Evolutionary conservation across 2,797 vertebrate species (phyloP), one percentile per base, ranked within the genome.

Genomic region (Crocodylus rhombifer): DNA sequence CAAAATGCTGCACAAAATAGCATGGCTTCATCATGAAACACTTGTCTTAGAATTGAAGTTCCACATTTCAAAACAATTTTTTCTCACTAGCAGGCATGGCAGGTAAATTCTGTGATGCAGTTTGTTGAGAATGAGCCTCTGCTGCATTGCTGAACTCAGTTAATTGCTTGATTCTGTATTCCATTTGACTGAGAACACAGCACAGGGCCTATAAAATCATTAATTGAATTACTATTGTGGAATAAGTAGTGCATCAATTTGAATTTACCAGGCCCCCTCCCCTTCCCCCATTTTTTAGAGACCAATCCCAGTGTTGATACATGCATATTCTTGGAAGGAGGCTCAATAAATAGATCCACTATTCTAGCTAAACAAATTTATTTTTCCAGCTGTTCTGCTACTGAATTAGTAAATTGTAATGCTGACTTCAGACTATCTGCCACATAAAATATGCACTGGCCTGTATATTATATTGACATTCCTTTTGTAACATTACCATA

Each of bases 221-320:
- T 97, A 97, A 97, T 97, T 97, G 97, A 97, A 97, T 97, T 97
- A 97, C 97, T 96, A 97, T 95, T 86, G 95, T 96, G 91, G 95
- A 97, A 97, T 97, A 97, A 97, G 97, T 96, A 95, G 96, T 7
- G 14, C 94, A 95, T 96, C 96, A 95, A 97, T 97, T 95, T 97
- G 93, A 97, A 97, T 97, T 96, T 95, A 92, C 88, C 90, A 95
- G 94, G 94, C 94, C 62, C 82, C 91, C 84, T 92, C 89, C 84
- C 89, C 86, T 89, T 92, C 93, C 93, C 87, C 91, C 60, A 0
- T 84, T 87, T 95, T 97, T 96, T 93, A 97, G 95, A 97, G 95
- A 95, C 95, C 94, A 96, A 97, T 97, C 94, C 95, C 95, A 97
- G 93, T 94, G 96, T 96, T 97, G 97, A 97, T 96, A 95, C 87